Evolutionary conservation across 1,140 invertebrate genomes (phyloP), one percentile per base, ranked within the genome.

Genomic region (Helicoverpa armigera): DNA sequence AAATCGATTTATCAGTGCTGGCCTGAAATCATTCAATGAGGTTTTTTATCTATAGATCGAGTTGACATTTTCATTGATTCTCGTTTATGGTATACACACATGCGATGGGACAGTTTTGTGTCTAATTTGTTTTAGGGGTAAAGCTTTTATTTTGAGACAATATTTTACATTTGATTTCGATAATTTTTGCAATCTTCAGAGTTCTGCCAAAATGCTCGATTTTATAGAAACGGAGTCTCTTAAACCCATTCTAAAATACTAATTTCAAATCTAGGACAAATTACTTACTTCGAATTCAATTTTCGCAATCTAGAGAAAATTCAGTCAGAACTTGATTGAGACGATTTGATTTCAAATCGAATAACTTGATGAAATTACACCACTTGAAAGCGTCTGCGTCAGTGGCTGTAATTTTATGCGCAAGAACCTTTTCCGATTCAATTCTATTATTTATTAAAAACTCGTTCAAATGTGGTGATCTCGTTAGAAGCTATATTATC

Each of bases 1-100:
- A 51, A 75, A 81, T 81, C 51, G 79, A 74, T 81, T 67, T 81
- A 79, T 79, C 77, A 79, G 43, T 23, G 77, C n/a, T 69, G 77
- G 31, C 65, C 65, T 79, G 77, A 54, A 72, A 72, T 65, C 63
- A 48, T 31, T 31, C 50, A 54, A 31, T 54, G 18, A 31, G 18
- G 35, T 43, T 43, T 72, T 72, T 72, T 72, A 53, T 72, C 48
- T 31, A n/a, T n/a, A 72, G 23, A 67, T 35, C 1, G 16, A 31
- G 23, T 65, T 65, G 63, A 65, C 63, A 16, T 43, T 48, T 65
- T 65, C 10, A 72, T 72, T 69, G 10, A 5, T 10, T 50, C 2
- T 16, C 18, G 65, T 11, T 69, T 31, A 61, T 61, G 29, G 1
- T 29, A 29, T 11, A 3, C 29, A 61, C 2, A 1, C 58, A 61